A percentile compares a stretch with the other conserved stretches of the same genome.
Evolutionary conservation across 2,797 vertebrate species (phyloP).

Genomic region (Parauchenoglanis punctatus): DNA sequence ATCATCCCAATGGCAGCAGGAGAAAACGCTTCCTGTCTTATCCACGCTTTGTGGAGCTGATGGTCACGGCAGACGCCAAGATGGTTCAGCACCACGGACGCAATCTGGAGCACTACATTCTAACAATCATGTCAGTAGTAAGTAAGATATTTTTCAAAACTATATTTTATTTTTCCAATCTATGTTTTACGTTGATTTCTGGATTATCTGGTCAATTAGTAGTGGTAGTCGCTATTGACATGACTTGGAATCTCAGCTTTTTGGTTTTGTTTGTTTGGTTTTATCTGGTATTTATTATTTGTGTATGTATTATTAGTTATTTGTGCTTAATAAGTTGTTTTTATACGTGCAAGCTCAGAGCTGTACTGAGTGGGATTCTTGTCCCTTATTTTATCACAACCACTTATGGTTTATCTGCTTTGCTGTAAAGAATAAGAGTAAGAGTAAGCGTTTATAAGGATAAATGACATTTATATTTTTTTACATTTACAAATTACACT

Average conservation of each 20-base stretch:
- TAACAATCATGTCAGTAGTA: slow-evolving; percentile 99
- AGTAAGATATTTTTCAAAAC: slow-evolving; percentile 78
- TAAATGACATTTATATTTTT: too few relatives aligned
- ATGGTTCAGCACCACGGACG: slow-evolving; percentile 89
- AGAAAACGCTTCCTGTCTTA: slow-evolving; percentile 93
- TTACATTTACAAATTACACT: too few relatives aligned
- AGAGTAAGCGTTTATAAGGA: background rate
- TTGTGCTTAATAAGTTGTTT: background rate
- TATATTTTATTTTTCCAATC: slow-evolving; percentile 17
- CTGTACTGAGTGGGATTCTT: too few relatives aligned
- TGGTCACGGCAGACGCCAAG: slow-evolving; percentile 93
- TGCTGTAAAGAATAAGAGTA: background rate
- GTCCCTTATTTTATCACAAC: background rate
- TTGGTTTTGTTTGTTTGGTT: background rate
- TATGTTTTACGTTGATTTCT: background rate
- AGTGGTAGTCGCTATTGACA: background rate
- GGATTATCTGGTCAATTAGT: background rate
- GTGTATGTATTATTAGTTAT: background rate
- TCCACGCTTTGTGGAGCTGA: slow-evolving; percentile 95
- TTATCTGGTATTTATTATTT: background rate
- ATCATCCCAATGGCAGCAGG: slow-evolving; percentile 17
- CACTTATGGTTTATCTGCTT: background rate
- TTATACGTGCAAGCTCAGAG: background rate
- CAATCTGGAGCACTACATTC: slow-evolving; percentile 92
- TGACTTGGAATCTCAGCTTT: background rate